These are phyloP conservation scores for Neopelma chrysocephalum DNA, from an alignment of 2,797 vertebrate species.

Conservation along the genomic window DNA sequence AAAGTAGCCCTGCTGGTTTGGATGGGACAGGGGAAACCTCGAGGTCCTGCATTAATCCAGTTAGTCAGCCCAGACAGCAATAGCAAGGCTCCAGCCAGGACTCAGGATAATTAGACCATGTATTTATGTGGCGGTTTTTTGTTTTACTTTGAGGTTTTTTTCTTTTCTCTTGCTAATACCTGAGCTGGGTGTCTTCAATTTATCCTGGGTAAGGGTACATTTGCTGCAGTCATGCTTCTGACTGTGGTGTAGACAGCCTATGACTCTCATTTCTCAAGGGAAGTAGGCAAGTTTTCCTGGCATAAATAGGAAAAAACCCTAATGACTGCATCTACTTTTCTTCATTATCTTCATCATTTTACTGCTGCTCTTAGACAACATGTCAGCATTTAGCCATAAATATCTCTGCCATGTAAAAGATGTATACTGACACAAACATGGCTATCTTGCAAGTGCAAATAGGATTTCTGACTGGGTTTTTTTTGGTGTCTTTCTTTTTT, in stretches of 20 bases:
- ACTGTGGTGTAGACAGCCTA: not conserved
- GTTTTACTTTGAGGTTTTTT: not conserved
- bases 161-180: not conserved
- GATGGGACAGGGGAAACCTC: not conserved
- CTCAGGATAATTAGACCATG: not conserved
- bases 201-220: not conserved
- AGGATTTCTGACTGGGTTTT: not conserved
- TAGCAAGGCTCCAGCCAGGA: not conserved
- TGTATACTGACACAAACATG: not conserved
- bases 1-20: slow-evolving; percentile 27
- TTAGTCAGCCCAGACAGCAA: not conserved
- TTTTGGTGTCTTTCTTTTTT: not conserved
- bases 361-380: not conserved
- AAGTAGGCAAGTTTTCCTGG: not conserved
- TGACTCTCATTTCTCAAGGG: not conserved
- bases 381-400: not conserved
- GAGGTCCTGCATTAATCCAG: not conserved
- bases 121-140: not conserved
- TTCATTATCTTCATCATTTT: slow-evolving; percentile 11
- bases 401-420: not conserved
- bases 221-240: not conserved
- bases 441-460: not conserved
- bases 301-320: not conserved
- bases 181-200: not conserved
- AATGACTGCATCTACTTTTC: not conserved